These are phyloP conservation scores for Plebejus melissa DNA, from an alignment of 2,888 invertebrate species.

Conservation along the genomic window DNA sequence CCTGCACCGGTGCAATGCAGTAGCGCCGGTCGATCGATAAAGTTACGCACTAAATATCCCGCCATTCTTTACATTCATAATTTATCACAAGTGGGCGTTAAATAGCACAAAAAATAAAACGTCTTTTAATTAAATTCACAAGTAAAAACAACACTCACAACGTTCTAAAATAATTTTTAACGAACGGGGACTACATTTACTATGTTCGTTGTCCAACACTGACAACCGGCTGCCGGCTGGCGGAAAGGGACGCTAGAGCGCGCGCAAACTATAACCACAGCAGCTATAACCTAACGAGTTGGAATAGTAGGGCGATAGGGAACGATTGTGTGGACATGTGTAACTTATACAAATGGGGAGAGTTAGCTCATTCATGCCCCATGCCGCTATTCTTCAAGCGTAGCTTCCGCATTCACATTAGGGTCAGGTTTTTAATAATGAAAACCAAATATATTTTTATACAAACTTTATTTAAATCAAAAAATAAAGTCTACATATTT, in stretches of 20 bases:
- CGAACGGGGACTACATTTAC: slow-evolving; percentile 45
- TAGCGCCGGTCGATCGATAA: slow-evolving; percentile 61
- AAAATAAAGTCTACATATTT: slow-evolving; percentile 78
- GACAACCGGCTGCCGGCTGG: slow-evolving; percentile 42
- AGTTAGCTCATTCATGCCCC: slow-evolving; percentile 62
- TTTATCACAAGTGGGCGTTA: slow-evolving; percentile 21
- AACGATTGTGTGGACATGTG: slow-evolving; percentile 46
- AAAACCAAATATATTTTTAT: slow-evolving; percentile 52
- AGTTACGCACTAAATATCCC: slow-evolving; percentile 51
- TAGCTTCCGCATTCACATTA: slow-evolving; percentile 61
- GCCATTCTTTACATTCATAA: slow-evolving; percentile 49
- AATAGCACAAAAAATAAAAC: background rate
- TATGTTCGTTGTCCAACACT: slow-evolving; percentile 64
- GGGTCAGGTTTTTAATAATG: slow-evolving; percentile 32
- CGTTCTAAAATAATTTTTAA: background rate
- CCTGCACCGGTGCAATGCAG: slow-evolving; percentile 60
- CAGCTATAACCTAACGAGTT: slow-evolving; percentile 67
- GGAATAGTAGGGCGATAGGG: slow-evolving; percentile 60
- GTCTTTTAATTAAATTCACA: slow-evolving; percentile 14
- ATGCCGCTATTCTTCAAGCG: slow-evolving; percentile 39
- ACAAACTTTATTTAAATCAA: slow-evolving; percentile 79
- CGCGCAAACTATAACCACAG: slow-evolving; percentile 65
- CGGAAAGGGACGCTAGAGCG: slow-evolving; percentile 57
- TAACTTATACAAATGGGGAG: slow-evolving; percentile 52
- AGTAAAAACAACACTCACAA: slow-evolving; percentile 30